Evolutionary conservation across 2,797 vertebrate species (phyloP).

Genomic region (Catamblyrhynchus diadema): DNA sequence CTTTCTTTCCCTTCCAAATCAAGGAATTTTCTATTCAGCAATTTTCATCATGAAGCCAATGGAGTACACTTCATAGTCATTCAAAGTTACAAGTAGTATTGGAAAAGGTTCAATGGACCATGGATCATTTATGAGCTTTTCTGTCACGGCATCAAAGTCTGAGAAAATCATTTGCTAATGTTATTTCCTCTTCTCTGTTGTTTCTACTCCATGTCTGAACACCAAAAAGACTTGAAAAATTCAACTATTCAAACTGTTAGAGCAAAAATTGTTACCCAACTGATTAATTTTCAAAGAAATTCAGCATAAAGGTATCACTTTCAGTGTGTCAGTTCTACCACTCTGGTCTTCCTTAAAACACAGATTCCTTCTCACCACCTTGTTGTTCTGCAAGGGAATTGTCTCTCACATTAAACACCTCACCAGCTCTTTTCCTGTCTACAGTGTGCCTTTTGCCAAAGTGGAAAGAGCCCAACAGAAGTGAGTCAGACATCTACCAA

Average conservation of each 20-base stretch:
- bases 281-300: neutral
- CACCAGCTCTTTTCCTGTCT: neutral
- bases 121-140: neutral
- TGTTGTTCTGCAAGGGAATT: neutral
- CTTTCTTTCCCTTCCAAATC: neutral
- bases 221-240: neutral
- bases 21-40: neutral
- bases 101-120: neutral
- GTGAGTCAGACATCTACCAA: neutral
- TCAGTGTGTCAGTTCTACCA: neutral
- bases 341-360: neutral
- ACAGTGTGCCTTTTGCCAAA: neutral
- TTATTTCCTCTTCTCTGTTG: neutral
- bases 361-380: neutral
- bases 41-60: neutral
- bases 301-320: neutral
- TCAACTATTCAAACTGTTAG: constrained; percentile 6
- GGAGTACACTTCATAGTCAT: neutral
- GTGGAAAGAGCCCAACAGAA: neutral
- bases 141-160: neutral
- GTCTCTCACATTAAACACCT: neutral
- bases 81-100: neutral
- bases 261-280: neutral
- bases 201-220: neutral
- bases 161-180: neutral